Base-by-base conservation (phyloP, 2,113 vertebrate species). In the Oxygymnocypris stewartii region DNA sequence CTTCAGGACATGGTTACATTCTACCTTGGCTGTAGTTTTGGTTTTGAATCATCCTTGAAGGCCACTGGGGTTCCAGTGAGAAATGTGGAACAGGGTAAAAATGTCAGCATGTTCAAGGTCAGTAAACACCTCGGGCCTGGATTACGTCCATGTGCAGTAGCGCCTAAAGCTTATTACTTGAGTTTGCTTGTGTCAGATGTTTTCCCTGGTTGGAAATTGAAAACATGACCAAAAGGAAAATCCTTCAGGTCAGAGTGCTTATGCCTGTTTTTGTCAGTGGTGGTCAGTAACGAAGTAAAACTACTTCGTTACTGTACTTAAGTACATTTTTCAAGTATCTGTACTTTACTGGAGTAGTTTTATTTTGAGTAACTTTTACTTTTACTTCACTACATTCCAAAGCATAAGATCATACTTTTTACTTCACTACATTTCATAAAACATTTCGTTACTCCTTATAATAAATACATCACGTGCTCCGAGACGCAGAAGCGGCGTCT, bases 101-200 rank as follows among this genome's bases (percentile, higher is more conserved):
- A 94, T 0, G 49, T 93, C 63, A 96, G 96, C 92, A 96, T 96
- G 93, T 97, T 95, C 91, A 96, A 93, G 94, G 96, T 97, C 91
- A 81, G 91, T 20, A 5, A 28, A 13, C 10, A 7, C 59, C 65
- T 16, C 51, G 54, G 49, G 47, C 28, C 18, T 8, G 54, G 31
- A 25, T 61, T 79, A 54, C 35, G 16, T 71, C 23, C 47, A 28
- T 67, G 42, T 63, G 31, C n/a, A 25, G 13, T 23, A 16, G 14
- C 9, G 7, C n/a, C 25, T 57, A 31, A 23, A 82, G 79, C 61
- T 2, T 16, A 57, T 31, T 79, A 51, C 25, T 67, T 67, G 37
- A 67, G 49, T 16, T 82, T 12, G n/a, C n/a, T 61, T 80, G 51
- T 35, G 20, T 75, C 71, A 7, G 76, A 13, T 61, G 14, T 79